phyloP scores from a whole-genome alignment of 2,888 invertebrate species.

The Augochlorella aurata region DNA sequence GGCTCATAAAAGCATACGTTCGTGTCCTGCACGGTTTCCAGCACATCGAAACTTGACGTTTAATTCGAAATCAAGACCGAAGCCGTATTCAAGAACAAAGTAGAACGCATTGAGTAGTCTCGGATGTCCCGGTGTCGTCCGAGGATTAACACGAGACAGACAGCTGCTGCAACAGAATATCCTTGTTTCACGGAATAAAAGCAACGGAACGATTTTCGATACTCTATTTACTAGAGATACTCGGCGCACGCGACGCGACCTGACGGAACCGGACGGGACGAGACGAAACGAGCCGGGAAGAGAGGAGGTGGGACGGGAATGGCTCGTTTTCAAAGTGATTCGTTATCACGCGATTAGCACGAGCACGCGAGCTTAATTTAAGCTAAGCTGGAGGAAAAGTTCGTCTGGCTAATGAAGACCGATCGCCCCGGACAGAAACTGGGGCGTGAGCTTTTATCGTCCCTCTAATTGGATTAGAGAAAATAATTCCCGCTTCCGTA shows the following conservation, averaged over 20 bases:
- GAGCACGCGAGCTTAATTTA: slow-evolving; percentile 72
- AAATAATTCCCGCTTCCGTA: slow-evolving; percentile 69
- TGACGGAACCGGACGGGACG: not conserved
- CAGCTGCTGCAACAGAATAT: not conserved
- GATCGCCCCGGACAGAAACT: slow-evolving; percentile 66
- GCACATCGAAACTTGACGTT: not conserved
- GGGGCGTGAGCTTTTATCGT: slow-evolving; percentile 69
- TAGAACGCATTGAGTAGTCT: not conserved
- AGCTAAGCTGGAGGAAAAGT: slow-evolving; percentile 72
- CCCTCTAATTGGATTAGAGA: slow-evolving; percentile 70
- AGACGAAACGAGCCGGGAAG: too few relatives aligned
- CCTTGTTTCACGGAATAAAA: slow-evolving; percentile 1
- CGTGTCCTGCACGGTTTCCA: not conserved
- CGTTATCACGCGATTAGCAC: slow-evolving; percentile 75
- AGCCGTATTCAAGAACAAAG: not conserved
- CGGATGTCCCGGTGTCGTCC: not conserved
- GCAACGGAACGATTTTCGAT: slow-evolving; percentile 35
- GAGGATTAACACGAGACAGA: slow-evolving; percentile 29
- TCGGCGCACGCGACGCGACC: not conserved
- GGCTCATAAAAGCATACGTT: not conserved
- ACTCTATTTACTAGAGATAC: slow-evolving; percentile 26
- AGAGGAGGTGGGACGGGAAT: too few relatives aligned
- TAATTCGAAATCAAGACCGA: not conserved
- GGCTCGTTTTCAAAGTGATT: slow-evolving; percentile 57
- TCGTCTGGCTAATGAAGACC: slow-evolving; percentile 72